These are phyloP conservation scores for Cricetomys ansorgei DNA, from an alignment of 2,113 vertebrate species.

Conservation along the genomic window DNA sequence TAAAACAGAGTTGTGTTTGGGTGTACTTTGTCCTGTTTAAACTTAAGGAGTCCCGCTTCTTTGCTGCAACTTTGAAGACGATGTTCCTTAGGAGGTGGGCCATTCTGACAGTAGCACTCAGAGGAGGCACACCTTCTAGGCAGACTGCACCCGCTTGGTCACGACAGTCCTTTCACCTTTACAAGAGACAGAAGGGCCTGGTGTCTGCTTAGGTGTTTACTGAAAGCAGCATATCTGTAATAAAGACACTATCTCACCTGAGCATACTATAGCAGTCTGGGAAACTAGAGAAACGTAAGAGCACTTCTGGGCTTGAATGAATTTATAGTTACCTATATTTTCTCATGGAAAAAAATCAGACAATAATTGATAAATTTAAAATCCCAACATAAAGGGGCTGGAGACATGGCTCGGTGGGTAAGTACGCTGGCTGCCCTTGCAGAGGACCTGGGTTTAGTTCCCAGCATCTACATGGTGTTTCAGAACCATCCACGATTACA, in stretches of 20 bases:
- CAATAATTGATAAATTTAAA: neutral
- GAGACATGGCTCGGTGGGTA: too few relatives aligned
- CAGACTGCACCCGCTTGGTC: neutral
- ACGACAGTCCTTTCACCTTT: slow-evolving; percentile 31
- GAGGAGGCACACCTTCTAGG: neutral
- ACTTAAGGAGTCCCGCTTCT: slow-evolving; percentile 25
- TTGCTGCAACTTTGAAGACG: neutral
- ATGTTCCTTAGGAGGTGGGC: neutral
- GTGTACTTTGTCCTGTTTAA: slow-evolving; percentile 3
- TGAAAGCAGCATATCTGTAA: slow-evolving; percentile 29
- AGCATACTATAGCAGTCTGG: neutral
- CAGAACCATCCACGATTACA: too few relatives aligned
- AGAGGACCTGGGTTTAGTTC: too few relatives aligned
- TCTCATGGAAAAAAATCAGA: neutral
- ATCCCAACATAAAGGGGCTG: too few relatives aligned
- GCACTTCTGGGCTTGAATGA: neutral
- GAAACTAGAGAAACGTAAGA: slow-evolving; percentile 25
- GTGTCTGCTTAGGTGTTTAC: neutral
- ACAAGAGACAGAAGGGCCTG: neutral
- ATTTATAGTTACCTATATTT: slow-evolving; percentile 3
- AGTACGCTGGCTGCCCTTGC: too few relatives aligned
- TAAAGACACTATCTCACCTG: slow-evolving; percentile 29
- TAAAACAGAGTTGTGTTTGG: slow-evolving; percentile 42
- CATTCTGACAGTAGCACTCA: neutral
- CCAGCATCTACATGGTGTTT: too few relatives aligned